Evolutionary conservation across 1,140 invertebrate genomes (phyloP), one percentile per base, ranked within the genome.

Genomic region (Hydropsyche tenuis): DNA sequence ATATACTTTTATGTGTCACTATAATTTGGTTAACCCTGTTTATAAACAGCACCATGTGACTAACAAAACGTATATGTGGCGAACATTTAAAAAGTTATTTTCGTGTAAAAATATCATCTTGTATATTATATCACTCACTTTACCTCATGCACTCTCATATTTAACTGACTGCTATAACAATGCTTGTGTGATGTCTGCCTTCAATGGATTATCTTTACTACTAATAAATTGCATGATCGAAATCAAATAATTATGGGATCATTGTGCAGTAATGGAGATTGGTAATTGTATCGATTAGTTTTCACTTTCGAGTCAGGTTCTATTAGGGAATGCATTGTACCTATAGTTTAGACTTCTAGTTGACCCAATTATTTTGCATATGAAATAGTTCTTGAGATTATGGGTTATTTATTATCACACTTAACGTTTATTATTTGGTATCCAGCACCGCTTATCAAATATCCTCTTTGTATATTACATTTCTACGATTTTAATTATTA

Each of bases 81-180:
- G 27, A 18, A 23, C 23, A n/a, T 69, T 51, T 25, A 30, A 51
- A 51, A 43, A 11, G 1, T 23, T 51, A 48, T 23, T 30, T 20
- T 30, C 68, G 23, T 23, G 6, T 43, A 51, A 30, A 46, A 53
- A 53, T 56, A 14, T 70, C 68, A 56, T 60, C 12, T 16, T 56
- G 46, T 56, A 70, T 56, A 70, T 70, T 70, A 16, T 56, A 70
- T 70, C 68, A 70, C 86, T 84, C 72, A 56, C 64, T 60, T 23
- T 68, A 73, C 71, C 75, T 60, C 75, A 72, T 73, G 75, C 75
- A 77, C 75, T 70, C 69, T 72, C 72, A 76, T 75, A 45, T 72
- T 64, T 63, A 42, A 63, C 60, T 77, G 65, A 69, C 70, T 74
- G 75, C 75, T 77, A 77, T 77, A 77, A 73, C 76, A 73, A 75